Evolutionary conservation across 2,888 invertebrate species (phyloP).

Genomic region (Dromius quadrimaculatus): DNA sequence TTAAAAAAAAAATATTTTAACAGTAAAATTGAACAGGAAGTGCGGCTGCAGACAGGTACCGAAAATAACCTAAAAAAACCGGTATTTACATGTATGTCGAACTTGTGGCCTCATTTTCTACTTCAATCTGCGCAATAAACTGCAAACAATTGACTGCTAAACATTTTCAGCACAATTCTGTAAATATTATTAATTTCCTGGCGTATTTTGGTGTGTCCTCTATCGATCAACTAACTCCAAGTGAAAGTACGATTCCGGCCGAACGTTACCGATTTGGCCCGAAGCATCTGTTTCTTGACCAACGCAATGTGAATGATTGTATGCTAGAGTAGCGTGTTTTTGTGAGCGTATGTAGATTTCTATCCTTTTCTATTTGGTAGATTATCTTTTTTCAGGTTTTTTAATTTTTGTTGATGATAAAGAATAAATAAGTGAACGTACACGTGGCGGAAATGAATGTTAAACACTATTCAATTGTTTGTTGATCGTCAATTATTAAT

Average conservation of each 20-base stretch:
- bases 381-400: too few relatives aligned
- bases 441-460: too few relatives aligned
- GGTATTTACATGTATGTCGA: slow-evolving; percentile 2
- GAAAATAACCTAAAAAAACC: not conserved
- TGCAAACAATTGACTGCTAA: too few relatives aligned
- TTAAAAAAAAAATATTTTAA: slow-evolving; percentile 3
- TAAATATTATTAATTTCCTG: slow-evolving; percentile 19
- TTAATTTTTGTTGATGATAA: too few relatives aligned
- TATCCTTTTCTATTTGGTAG: too few relatives aligned
- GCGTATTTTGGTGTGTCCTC: slow-evolving; percentile 1
- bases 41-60: slow-evolving; percentile 9
- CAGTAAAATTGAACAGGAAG: not conserved
- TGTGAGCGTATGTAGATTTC: not conserved
- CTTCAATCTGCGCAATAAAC: too few relatives aligned
- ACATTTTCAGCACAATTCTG: too few relatives aligned
- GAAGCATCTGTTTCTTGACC: slow-evolving; percentile 15
- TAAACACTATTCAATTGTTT: too few relatives aligned
- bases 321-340: slow-evolving; percentile 13
- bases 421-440: too few relatives aligned
- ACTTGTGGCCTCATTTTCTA: slow-evolving; percentile 1
- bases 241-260: slow-evolving; percentile 9
- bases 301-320: slow-evolving; percentile 34
- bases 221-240: not conserved
- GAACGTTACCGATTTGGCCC: not conserved
- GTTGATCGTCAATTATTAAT: too few relatives aligned